Evolutionary conservation across 30 jellyfish, hydroid and myxozoan genomes (phyloP).

Genomic region (Nemopilema nomurai): DNA sequence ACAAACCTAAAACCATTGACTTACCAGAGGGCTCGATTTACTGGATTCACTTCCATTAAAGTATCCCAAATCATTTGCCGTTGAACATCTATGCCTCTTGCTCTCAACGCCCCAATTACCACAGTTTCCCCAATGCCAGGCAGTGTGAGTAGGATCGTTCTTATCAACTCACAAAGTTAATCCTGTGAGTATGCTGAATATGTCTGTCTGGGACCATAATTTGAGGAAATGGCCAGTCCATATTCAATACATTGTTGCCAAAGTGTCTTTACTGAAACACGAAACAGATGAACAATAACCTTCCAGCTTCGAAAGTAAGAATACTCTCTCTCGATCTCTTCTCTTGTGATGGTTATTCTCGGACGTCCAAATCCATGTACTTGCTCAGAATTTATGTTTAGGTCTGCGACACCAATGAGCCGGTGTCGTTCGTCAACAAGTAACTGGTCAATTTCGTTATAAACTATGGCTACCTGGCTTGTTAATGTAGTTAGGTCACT

Average conservation of each 20-base stretch:
- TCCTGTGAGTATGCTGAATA: no score
- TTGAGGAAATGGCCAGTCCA: no score
- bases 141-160: no score
- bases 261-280: neutral
- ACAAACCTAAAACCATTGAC: no score
- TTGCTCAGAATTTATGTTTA: neutral
- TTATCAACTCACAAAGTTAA: no score
- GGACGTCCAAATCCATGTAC: neutral
- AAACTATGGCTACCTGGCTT: slow-evolving; percentile 3
- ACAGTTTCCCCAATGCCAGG: no score
- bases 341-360: neutral
- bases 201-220: no score
- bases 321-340: neutral
- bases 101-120: no score
- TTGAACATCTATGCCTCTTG: no score
- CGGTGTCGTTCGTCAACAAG: slow-evolving; percentile 6
- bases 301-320: neutral
- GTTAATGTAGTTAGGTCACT: slow-evolving; percentile 19
- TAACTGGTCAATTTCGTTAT: slow-evolving; percentile 3
- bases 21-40: no score
- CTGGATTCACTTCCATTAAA: no score
- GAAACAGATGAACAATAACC: neutral
- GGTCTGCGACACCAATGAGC: neutral
- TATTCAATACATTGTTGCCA: neutral
- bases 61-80: no score